A percentile compares a stretch with the other conserved stretches of the same genome.
These are phyloP conservation scores for Eilema depressum DNA, from an alignment of 2,888 invertebrate genomes.

Conservation along the genomic window DNA sequence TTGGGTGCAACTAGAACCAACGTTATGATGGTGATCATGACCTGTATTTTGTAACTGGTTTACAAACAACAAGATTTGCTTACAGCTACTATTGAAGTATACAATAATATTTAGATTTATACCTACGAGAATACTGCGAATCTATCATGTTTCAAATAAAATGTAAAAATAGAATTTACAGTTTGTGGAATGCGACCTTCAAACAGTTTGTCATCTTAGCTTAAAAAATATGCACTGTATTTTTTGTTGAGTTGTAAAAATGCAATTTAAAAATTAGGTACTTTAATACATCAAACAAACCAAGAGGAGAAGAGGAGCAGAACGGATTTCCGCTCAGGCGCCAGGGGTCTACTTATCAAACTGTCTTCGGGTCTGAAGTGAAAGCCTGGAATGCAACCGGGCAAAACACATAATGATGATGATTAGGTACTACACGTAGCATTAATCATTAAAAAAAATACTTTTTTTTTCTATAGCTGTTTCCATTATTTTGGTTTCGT, in stretches of 20 bases:
- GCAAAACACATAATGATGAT: no score
- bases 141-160: neutral
- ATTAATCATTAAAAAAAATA: no score
- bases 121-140: neutral
- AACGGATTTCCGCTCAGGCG: no score
- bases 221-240: neutral
- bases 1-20: neutral
- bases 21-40: neutral
- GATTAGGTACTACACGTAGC: no score
- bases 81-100: neutral
- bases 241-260: neutral
- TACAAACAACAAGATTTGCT: neutral
- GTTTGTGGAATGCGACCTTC: neutral
- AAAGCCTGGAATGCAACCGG: no score
- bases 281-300: neutral
- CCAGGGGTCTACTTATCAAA: no score
- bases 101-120: slow-evolving; percentile 1
- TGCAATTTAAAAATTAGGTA: neutral
- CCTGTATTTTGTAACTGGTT: neutral
- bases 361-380: no score
- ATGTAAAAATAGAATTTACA: slow-evolving; percentile 2
- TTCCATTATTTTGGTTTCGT: no score
- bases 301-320: no score
- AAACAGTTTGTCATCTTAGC: neutral
- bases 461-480: no score